phyloP scores from a whole-genome alignment of 2,888 invertebrate species.

The Torymus texanus region DNA sequence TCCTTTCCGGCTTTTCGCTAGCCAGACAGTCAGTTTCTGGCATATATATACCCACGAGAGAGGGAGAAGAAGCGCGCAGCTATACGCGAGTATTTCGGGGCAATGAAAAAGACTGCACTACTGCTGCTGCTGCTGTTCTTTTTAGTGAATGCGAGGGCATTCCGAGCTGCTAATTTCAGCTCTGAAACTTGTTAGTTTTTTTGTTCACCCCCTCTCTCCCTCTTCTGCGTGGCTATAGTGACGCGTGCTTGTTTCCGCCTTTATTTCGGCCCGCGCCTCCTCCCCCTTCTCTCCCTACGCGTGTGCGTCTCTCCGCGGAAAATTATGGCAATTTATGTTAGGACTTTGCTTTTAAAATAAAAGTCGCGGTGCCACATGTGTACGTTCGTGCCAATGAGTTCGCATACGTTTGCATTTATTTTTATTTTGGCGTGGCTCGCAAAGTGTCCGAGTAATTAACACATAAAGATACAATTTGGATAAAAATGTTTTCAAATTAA shows the following conservation, averaged over 20 bases:
- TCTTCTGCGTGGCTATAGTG: too few species aligned
- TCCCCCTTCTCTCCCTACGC: too few species aligned
- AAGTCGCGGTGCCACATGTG: too few species aligned
- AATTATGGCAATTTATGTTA: constrained; percentile 27
- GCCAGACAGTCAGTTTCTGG: too few species aligned
- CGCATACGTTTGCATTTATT: not conserved
- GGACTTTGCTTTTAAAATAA: constrained; percentile 2
- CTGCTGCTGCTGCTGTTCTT: constrained; percentile 4
- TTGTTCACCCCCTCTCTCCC: too few species aligned
- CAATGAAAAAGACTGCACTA: not conserved
- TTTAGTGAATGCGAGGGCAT: constrained; percentile 1
- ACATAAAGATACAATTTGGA: not conserved
- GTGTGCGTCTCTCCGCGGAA: not conserved
- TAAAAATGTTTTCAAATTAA: constrained; percentile 2
- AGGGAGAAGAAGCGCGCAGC: not conserved
- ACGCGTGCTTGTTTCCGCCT: not conserved
- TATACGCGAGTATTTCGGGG: not conserved
- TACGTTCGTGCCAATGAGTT: not conserved
- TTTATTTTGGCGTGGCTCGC: not conserved
- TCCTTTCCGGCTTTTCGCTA: not conserved
- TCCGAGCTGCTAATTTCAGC: constrained; percentile 27
- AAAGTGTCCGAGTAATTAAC: not conserved
- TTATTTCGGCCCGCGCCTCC: not conserved
- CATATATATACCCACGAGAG: too few species aligned
- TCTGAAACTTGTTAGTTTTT: not conserved